Base-by-base conservation (phyloP, 1,140 invertebrate species). In the Macrosteles quadrilineatus region DNA sequence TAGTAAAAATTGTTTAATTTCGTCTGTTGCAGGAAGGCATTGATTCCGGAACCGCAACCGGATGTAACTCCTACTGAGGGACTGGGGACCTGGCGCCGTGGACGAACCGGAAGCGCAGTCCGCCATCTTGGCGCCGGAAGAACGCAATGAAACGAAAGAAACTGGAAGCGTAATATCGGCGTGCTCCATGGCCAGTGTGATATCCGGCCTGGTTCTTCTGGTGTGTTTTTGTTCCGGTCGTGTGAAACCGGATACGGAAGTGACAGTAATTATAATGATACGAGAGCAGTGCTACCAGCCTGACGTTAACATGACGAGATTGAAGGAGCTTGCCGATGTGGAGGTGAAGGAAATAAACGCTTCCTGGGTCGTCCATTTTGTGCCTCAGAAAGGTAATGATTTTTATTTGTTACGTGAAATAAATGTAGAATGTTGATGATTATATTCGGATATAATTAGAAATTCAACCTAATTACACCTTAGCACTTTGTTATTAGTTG, bases 161-260 rank as follows among this genome's bases (percentile, higher is more conserved):
- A 63, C 19, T n/a, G 47, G 47, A 50, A 50, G 47, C 21, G 47
- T 50, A 36, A 19, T n/a, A 36, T 29, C 29, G 27, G 23, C n/a
- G 29, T 63, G 31, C 31, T 63, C 59, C 59, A 63, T 63, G 59
- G 59, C 59, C 59, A 32, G 59, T 32, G 31, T 63, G 31, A 63
- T 63, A 29, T 32, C 59, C 2, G 27, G 17, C 6, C 29, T 63
- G 27, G 31, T 63, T 1, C 31, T 63, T 14, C 17, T 63, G 31
- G 59, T 32, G 2, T 63, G 59, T 31, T 36, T 63, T 19, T 63
- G 59, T 63, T 30, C 59, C 31, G 59, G 59, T 4, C 29, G 29
- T 4, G 59, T 36, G 12, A 36, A 30, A 27, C 29, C 59, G 12
- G 59, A 63, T n/a, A n/a, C 27, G 31, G 30, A 36, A 14, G 29